These are phyloP conservation scores for Dinocampus coccinellae DNA, from an alignment of 2,888 invertebrate genomes.

Conservation along the genomic window DNA sequence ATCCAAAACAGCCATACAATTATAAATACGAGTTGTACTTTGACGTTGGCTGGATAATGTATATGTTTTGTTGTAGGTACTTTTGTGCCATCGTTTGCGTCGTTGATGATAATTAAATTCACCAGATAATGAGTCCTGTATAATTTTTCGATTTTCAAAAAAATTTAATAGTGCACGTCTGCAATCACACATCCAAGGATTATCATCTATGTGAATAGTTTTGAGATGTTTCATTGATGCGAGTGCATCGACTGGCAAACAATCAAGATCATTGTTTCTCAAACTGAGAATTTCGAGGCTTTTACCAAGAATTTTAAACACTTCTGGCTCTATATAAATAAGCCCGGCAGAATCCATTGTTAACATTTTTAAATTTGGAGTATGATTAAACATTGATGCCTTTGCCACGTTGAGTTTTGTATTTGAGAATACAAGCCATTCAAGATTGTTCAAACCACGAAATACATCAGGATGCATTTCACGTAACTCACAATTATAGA, in stretches of 20 bases:
- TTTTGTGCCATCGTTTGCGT: slow-evolving; percentile 5
- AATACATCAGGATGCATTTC: slow-evolving; percentile 50
- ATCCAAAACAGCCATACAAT: slow-evolving; percentile 54
- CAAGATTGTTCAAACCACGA: slow-evolving; percentile 50
- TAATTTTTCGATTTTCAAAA: slow-evolving; percentile 44
- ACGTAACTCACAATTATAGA: slow-evolving; percentile 56
- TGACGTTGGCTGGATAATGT: not conserved
- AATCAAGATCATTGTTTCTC: slow-evolving; percentile 58
- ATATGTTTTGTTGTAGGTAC: slow-evolving; percentile 15
- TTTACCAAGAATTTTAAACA: slow-evolving; percentile 44
- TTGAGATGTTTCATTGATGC: slow-evolving; percentile 43
- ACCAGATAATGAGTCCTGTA: slow-evolving; percentile 32
- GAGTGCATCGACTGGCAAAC: slow-evolving; percentile 53
- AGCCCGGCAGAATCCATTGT: slow-evolving; percentile 50
- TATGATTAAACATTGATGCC: slow-evolving; percentile 47
- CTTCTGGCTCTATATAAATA: slow-evolving; percentile 53
- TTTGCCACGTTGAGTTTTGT: slow-evolving; percentile 49
- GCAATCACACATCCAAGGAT: slow-evolving; percentile 60
- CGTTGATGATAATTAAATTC: slow-evolving; percentile 10
- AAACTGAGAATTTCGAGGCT: slow-evolving; percentile 52
- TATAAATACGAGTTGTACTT: slow-evolving; percentile 19
- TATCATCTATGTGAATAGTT: slow-evolving; percentile 52
- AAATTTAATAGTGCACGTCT: slow-evolving; percentile 45
- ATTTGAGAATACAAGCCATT: slow-evolving; percentile 55
- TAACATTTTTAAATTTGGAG: slow-evolving; percentile 48